Evolutionary conservation across 2,797 vertebrate species (phyloP).

Genomic region (Carcharodon carcharias): DNA sequence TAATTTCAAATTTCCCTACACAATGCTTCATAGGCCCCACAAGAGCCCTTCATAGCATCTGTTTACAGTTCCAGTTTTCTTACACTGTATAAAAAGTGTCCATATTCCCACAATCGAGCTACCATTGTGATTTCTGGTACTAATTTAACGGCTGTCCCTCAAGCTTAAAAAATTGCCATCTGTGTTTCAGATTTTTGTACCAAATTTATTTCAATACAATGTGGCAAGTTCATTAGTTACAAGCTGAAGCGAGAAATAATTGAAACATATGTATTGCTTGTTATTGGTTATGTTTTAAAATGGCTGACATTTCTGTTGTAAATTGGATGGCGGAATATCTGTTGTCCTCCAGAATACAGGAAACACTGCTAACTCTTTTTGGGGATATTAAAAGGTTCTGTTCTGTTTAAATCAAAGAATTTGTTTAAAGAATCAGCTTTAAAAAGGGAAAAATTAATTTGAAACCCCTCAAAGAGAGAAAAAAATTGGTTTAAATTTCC

Average conservation of each 20-base stretch:
- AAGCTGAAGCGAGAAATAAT: not conserved
- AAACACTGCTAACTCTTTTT: not conserved
- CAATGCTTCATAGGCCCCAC: not conserved
- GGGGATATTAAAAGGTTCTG: not conserved
- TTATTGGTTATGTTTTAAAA: not conserved
- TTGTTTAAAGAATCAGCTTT: not conserved
- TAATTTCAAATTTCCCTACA: not conserved
- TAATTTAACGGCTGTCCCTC: not conserved
- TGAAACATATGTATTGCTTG: not conserved
- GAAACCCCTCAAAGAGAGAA: not conserved
- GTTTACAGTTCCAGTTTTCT: not conserved
- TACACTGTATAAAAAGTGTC: not conserved
- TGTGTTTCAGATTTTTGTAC: not conserved
- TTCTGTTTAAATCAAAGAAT: not conserved
- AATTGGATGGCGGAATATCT: not conserved
- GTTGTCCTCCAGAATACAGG: not conserved
- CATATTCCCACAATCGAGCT: not conserved
- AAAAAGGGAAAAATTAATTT: not conserved
- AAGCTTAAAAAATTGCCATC: not conserved
- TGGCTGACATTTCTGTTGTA: not conserved
- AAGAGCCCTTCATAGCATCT: not conserved
- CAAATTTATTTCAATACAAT: not conserved
- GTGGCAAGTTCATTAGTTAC: not conserved
- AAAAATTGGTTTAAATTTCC: not conserved
- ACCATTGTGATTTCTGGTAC: not conserved